Conservation (phyloP, 1,140 invertebrate species). For the Drosophila azteca region DNA sequence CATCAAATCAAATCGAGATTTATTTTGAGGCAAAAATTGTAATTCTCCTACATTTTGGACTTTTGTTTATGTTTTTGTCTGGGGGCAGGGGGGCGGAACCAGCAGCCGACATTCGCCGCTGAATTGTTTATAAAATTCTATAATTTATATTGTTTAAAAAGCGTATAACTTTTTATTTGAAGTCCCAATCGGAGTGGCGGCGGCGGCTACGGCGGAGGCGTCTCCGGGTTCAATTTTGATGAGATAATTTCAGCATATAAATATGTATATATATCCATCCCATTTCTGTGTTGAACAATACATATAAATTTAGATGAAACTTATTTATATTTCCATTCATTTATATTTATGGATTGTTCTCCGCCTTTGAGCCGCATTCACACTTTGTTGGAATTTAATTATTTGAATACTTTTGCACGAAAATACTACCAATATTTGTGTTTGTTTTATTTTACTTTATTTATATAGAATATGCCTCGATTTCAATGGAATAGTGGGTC, state of each 20-base stretch:
- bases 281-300: no score
- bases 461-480: constrained; percentile 38
- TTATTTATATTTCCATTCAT: no score
- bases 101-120: constrained; percentile 16
- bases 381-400: constrained; percentile 1
- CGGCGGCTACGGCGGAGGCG: no score
- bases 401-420: constrained; percentile 5
- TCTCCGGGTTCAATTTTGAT: no score
- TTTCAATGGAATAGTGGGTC: constrained; percentile 25
- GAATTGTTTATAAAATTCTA: constrained; percentile 43
- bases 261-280: no score
- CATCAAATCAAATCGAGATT: constrained; percentile 48
- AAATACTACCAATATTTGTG: neutral
- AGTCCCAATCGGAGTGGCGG: no score
- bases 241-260: no score
- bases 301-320: no score
- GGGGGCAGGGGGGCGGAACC: constrained; percentile 1
- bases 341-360: no score
- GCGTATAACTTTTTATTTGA: neutral
- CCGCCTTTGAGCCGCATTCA: no score
- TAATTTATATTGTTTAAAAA: constrained; percentile 12
- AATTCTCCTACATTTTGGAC: constrained; percentile 23
- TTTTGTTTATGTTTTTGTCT: constrained; percentile 35
- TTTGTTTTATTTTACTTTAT: constrained; percentile 20
- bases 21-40: constrained; percentile 41